A percentile compares a stretch with the other conserved stretches of the same genome.
phyloP scores from a whole-genome alignment of 2,113 vertebrate species.

The Cyphomyrus plagiostoma region DNA sequence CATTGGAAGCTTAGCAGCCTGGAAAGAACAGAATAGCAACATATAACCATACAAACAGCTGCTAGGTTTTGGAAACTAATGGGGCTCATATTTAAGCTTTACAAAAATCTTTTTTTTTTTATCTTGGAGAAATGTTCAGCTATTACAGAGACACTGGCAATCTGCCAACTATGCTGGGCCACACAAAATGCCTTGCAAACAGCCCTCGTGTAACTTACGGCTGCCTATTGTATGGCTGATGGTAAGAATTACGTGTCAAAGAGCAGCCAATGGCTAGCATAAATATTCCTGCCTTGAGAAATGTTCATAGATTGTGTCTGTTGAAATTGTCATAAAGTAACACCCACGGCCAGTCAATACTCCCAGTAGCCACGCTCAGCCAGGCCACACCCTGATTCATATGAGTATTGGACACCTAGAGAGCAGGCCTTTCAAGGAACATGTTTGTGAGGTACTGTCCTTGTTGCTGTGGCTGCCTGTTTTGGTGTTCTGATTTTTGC shows the following conservation, averaged over 20 bases:
- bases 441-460: neutral
- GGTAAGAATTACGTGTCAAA: neutral
- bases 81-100: neutral
- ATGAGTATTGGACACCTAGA: neutral
- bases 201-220: neutral
- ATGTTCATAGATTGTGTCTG: neutral
- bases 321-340: neutral
- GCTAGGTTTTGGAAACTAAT: neutral
- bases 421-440: neutral
- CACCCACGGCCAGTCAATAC: neutral
- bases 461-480: neutral
- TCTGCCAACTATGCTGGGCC: neutral
- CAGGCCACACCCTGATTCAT: neutral
- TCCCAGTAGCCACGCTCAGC: neutral
- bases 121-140: neutral
- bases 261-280: neutral
- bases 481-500: neutral
- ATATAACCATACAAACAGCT: neutral
- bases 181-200: neutral
- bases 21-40: slow-evolving; percentile 11
- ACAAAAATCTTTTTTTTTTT: neutral
- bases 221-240: neutral
- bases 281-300: neutral
- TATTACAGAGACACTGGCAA: neutral
- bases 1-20: slow-evolving; percentile 71